Percentiles rank a stretch among this genome's conserved stretches.
Conservation (phyloP, 2,113 vertebrate genomes). For the Hiodon tergisus region DNA sequence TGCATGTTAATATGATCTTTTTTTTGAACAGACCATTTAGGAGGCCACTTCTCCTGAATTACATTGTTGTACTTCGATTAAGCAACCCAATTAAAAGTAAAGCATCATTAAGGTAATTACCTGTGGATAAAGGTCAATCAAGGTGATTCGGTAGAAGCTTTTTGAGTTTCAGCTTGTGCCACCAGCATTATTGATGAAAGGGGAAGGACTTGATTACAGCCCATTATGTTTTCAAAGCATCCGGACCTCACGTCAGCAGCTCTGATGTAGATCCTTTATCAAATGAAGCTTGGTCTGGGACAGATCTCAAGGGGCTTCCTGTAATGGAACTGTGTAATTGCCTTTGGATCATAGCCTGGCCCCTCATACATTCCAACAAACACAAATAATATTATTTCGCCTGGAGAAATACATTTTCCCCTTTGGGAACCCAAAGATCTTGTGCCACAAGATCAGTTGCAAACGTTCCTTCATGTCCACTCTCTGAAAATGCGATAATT, state of each 20-base stretch:
- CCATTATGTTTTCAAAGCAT: too few relatives aligned
- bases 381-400: conserved; percentile 30
- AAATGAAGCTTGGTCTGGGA: background rate
- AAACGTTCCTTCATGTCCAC: conserved; percentile 3
- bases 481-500: background rate
- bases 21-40: background rate
- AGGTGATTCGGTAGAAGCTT: conserved; percentile 1
- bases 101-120: conserved; percentile 33
- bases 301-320: background rate
- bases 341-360: conserved; percentile 21
- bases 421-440: background rate
- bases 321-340: conserved; percentile 35
- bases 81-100: conserved; percentile 29
- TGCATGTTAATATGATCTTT: too few relatives aligned
- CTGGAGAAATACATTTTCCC: background rate
- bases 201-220: conserved; percentile 15
- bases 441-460: conserved; percentile 16
- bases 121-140: conserved; percentile 27
- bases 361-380: conserved; percentile 31
- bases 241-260: background rate
- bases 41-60: background rate
- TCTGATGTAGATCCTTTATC: background rate
- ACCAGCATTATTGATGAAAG: conserved; percentile 19
- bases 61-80: background rate
- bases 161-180: conserved; percentile 7